phyloP scores from a whole-genome alignment of 2,888 invertebrate genomes.

The Epistrophella euchroma region DNA sequence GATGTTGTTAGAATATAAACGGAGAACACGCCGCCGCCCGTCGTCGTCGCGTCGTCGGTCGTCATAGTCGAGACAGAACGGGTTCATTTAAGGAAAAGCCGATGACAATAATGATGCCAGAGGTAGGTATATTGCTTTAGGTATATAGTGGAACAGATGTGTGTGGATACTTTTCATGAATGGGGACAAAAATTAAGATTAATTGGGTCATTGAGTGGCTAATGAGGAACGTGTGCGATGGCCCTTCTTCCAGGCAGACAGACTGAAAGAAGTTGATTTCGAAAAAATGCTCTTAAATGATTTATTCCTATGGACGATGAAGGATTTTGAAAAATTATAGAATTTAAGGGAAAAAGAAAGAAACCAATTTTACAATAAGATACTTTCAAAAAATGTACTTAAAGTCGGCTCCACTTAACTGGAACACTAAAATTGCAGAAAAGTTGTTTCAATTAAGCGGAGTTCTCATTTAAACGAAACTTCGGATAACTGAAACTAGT shows the following conservation, averaged over 20 bases:
- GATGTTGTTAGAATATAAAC: not conserved
- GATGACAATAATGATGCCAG: constrained; percentile 55
- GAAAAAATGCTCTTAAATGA: constrained; percentile 21
- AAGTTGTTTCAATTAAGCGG: too few species aligned
- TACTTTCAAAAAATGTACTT: too few species aligned
- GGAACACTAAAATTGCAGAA: too few species aligned
- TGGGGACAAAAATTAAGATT: constrained; percentile 72
- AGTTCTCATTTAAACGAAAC: too few species aligned
- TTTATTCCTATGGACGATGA: constrained; percentile 17
- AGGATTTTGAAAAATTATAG: constrained; percentile 4
- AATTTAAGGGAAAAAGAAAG: too few species aligned
- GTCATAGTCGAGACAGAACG: constrained; percentile 35
- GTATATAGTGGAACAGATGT: constrained; percentile 57
- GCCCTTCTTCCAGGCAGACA: not conserved
- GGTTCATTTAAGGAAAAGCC: constrained; percentile 55
- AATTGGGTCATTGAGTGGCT: constrained; percentile 74
- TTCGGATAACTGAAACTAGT: too few species aligned
- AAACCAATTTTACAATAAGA: too few species aligned
- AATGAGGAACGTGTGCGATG: constrained; percentile 67
- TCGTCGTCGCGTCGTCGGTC: not conserved
- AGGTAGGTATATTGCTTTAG: not conserved
- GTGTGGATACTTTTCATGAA: constrained; percentile 42
- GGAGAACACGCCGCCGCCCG: not conserved
- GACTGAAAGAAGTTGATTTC: constrained; percentile 39
- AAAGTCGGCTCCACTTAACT: too few species aligned